phyloP scores from a whole-genome alignment of 2,113 vertebrate species.

The Opisthocomus hoazin region DNA sequence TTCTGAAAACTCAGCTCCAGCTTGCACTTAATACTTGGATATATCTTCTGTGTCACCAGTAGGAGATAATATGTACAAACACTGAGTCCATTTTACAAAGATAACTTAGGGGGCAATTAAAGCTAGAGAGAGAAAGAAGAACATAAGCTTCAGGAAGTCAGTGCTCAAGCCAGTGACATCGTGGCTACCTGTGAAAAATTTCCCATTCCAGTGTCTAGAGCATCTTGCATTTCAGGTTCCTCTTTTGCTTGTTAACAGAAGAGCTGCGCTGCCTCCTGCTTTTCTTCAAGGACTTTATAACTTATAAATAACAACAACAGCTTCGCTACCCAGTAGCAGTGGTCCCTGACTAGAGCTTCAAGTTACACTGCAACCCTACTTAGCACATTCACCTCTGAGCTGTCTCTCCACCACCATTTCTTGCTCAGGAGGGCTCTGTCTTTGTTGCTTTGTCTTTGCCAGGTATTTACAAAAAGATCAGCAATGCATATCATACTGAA shows the following conservation, averaged over 20 bases:
- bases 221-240: neutral
- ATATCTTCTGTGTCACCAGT: neutral
- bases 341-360: rapidly evolving
- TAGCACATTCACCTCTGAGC: neutral
- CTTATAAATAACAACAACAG: neutral
- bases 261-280: neutral
- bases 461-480: neutral
- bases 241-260: neutral
- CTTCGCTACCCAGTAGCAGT: neutral
- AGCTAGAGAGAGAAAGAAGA: neutral
- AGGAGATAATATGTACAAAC: neutral
- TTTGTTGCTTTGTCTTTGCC: neutral
- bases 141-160: neutral
- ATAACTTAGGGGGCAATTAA: neutral
- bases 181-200: neutral
- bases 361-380: neutral
- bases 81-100: neutral
- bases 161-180: neutral
- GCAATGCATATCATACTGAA: neutral
- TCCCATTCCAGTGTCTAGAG: neutral
- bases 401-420: neutral
- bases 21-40: neutral
- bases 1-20: neutral
- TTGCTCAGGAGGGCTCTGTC: neutral
- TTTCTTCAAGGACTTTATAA: neutral